Conservation (phyloP, 1,140 invertebrate species). For the Drosophila auraria region DNA sequence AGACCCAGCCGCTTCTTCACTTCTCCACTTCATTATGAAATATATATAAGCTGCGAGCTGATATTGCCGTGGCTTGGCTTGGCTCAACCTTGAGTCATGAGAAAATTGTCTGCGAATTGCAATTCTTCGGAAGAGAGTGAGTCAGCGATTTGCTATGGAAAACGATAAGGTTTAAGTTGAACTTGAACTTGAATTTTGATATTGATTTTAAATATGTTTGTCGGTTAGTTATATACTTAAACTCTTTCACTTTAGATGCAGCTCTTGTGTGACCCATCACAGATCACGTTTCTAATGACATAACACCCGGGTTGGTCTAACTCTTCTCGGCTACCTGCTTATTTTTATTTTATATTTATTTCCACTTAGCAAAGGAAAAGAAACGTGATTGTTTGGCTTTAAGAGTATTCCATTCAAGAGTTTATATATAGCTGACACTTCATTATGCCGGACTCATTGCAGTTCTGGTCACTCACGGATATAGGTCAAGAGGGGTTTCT, state of each 20-base stretch:
- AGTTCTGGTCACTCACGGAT: not conserved
- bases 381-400: conserved; percentile 6
- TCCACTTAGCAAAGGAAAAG: not conserved
- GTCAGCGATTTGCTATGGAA: conserved; percentile 1
- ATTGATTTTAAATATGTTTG: too few species aligned
- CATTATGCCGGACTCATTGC: not conserved
- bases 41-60: not conserved
- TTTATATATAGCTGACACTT: not conserved
- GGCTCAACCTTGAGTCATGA: conserved; percentile 55
- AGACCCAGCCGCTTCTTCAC: conserved; percentile 46
- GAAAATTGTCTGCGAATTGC: conserved; percentile 50
- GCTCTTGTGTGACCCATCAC: not conserved
- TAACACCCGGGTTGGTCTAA: not conserved
- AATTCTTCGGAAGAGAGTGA: conserved; percentile 13
- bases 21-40: conserved; percentile 45
- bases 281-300: conserved; percentile 42
- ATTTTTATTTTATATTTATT: not conserved
- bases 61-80: not conserved
- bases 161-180: not conserved
- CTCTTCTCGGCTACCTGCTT: conserved; percentile 4
- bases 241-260: conserved; percentile 6
- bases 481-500: not conserved
- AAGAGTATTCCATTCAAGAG: not conserved
- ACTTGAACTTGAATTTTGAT: conserved; percentile 1
- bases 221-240: not conserved